Evolutionary conservation across 2,888 invertebrate genomes (phyloP).

Genomic region (Hydropsyche betteni): DNA sequence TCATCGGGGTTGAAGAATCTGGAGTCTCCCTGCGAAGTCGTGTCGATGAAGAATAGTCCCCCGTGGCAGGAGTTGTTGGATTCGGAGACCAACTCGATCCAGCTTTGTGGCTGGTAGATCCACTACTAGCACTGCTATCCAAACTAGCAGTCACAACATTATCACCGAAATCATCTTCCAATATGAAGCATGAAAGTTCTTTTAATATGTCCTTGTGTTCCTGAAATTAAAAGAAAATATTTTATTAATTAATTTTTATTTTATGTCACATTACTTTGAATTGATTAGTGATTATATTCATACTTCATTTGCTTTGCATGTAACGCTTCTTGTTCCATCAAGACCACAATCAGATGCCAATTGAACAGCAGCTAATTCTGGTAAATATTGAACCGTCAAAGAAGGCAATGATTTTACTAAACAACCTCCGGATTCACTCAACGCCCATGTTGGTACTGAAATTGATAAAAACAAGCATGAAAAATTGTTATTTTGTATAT

Average conservation of each 20-base stretch:
- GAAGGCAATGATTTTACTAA: conserved; percentile 77
- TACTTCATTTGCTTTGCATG: conserved; percentile 80
- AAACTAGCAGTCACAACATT: conserved; percentile 53
- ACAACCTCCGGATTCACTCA: conserved; percentile 70
- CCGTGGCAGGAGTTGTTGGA: conserved; percentile 54
- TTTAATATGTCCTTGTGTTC: conserved; percentile 64
- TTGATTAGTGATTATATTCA: too few relatives aligned
- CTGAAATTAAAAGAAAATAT: conserved; percentile 41
- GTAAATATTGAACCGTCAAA: conserved; percentile 77
- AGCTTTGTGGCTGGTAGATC: conserved; percentile 51
- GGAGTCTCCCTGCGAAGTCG: conserved; percentile 48
- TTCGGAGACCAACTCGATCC: conserved; percentile 47
- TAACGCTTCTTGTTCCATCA: conserved; percentile 76
- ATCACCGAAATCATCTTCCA: conserved; percentile 59
- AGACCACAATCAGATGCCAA: conserved; percentile 79
- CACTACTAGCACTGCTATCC: conserved; percentile 51
- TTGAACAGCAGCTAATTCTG: conserved; percentile 80
- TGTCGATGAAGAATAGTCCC: conserved; percentile 47
- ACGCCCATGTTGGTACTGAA: conserved; percentile 81
- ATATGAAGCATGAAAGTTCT: conserved; percentile 68
- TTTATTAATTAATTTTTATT: too few relatives aligned
- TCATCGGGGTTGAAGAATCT: conserved; percentile 39
- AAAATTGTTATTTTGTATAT: too few relatives aligned
- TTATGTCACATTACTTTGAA: too few relatives aligned
- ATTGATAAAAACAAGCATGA: conserved; percentile 51